Conservation (phyloP, 35 echinoderm and acorn worm species). For the Apostichopus californicus region DNA sequence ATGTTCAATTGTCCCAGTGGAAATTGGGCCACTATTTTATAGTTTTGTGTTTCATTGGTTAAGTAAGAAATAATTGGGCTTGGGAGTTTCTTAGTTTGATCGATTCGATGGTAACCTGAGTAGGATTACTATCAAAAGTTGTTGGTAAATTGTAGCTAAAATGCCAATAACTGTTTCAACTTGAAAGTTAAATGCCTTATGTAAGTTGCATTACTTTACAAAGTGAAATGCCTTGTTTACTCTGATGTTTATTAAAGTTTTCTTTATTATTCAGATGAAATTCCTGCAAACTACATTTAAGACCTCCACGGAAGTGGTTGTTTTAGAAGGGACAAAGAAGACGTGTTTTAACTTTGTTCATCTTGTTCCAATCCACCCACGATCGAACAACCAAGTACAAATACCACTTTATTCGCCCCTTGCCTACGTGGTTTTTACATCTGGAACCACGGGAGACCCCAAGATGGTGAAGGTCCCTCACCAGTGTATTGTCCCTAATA, state of each 20-base stretch:
- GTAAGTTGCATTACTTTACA: no score
- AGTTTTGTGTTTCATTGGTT: no score
- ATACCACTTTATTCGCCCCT: neutral
- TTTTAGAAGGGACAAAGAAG: neutral
- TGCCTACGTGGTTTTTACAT: slow-evolving; percentile 93
- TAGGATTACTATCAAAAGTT: no score
- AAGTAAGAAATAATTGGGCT: no score
- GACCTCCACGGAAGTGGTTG: neutral
- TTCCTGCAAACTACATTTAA: slow-evolving; percentile 29
- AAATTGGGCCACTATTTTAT: no score
- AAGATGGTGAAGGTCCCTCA: slow-evolving; percentile 91
- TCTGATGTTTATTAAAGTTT: neutral
- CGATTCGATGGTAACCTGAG: no score
- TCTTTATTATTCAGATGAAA: slow-evolving; percentile 15
- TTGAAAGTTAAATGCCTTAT: no score
- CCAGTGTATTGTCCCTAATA: slow-evolving; percentile 88
- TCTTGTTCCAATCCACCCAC: neutral
- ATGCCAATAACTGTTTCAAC: no score
- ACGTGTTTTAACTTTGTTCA: neutral
- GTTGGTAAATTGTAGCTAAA: no score
- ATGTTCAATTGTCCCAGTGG: no score
- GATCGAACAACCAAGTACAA: neutral
- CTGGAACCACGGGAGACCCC: slow-evolving; percentile 84
- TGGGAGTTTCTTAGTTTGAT: no score
- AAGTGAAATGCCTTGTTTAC: no score